Conservation (phyloP, 2,797 vertebrate genomes). For the Gallinago stenura region DNA sequence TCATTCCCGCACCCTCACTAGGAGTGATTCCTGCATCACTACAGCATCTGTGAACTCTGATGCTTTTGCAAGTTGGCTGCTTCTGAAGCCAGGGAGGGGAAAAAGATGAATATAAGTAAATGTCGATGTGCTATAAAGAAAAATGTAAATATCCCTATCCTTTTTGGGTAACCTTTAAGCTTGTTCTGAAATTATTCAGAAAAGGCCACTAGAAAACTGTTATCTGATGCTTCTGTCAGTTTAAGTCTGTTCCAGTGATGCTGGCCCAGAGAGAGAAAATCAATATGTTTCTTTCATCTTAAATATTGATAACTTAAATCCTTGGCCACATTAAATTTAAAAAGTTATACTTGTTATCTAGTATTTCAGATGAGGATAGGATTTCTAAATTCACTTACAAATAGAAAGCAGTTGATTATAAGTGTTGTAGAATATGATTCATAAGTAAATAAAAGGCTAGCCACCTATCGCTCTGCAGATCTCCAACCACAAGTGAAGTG, state of each 20-base stretch:
- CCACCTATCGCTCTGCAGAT: background rate
- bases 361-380: background rate
- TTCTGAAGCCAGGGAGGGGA: background rate
- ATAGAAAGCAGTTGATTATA: background rate
- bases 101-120: background rate
- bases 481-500: background rate
- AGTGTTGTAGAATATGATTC: background rate
- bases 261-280: background rate
- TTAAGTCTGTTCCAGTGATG: background rate
- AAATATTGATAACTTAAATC: background rate
- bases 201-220: background rate
- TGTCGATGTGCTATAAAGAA: background rate
- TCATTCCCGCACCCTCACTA: background rate
- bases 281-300: background rate
- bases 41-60: background rate
- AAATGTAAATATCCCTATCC: background rate
- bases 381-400: background rate
- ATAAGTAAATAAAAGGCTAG: background rate
- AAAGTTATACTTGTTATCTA: background rate
- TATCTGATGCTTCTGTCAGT: background rate
- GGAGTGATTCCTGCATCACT: background rate
- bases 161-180: background rate
- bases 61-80: background rate
- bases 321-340: background rate
- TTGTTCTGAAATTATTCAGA: background rate